Evolutionary conservation across 2,888 invertebrate species (phyloP).

Genomic region (Crematogaster levior): DNA sequence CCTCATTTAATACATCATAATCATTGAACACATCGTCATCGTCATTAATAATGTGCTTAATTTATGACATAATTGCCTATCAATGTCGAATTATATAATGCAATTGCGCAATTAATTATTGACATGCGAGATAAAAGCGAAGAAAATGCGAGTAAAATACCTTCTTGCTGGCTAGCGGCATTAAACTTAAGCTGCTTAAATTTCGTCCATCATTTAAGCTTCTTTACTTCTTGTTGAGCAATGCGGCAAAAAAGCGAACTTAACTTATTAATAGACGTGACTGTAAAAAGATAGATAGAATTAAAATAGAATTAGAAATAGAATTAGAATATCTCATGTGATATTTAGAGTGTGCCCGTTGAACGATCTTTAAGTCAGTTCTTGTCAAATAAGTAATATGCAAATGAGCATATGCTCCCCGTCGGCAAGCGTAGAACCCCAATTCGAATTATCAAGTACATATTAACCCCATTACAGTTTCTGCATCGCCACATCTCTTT

Average conservation of each 20-base stretch:
- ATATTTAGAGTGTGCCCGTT: background rate
- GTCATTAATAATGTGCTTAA: conserved; percentile 1
- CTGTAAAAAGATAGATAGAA: background rate
- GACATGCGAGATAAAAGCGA: background rate
- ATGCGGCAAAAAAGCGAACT: background rate
- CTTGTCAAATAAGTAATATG: conserved; percentile 6
- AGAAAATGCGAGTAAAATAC: background rate
- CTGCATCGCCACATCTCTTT: background rate
- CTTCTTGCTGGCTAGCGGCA: background rate
- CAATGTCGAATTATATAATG: background rate
- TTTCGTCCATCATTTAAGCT: conserved; percentile 18
- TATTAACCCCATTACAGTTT: background rate
- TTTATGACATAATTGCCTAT: conserved; percentile 6
- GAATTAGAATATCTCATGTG: background rate
- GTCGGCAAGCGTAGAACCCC: background rate
- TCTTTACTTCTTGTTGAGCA: conserved; percentile 1
- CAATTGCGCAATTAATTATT: conserved; percentile 21
- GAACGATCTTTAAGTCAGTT: conserved; percentile 27
- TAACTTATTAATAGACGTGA: background rate
- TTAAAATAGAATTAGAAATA: background rate
- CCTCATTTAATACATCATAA: background rate
- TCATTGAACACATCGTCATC: background rate
- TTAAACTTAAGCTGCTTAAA: conserved; percentile 38
- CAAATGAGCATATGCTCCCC: conserved; percentile 16
- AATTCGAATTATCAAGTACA: background rate